These are phyloP conservation scores for Drosophila tristis DNA, from an alignment of 1,140 invertebrate genomes.

Conservation along the genomic window DNA sequence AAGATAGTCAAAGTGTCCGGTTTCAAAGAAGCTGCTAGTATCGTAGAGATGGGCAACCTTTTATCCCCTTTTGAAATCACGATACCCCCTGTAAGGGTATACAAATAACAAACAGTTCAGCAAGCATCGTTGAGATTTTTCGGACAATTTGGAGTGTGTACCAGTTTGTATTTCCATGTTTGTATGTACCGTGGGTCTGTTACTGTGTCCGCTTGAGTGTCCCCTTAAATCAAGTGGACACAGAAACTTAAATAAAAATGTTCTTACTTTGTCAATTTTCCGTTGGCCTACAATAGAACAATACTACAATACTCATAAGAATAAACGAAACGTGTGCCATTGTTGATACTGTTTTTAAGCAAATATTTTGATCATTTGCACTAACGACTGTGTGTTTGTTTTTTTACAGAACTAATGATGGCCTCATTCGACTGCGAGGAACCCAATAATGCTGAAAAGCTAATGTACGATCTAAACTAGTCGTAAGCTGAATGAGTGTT, in stretches of 20 bases:
- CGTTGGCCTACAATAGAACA: slow-evolving; percentile 22
- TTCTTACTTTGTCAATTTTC: slow-evolving; percentile 42
- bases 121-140: slow-evolving; percentile 55
- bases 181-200: slow-evolving; percentile 11
- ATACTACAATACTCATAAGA: too few relatives aligned
- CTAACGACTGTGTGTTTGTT: slow-evolving; percentile 13
- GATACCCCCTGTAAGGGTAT: too few relatives aligned
- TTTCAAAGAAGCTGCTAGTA: too few relatives aligned
- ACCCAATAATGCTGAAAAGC: slow-evolving; percentile 80
- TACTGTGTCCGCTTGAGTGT: slow-evolving; percentile 57
- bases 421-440: slow-evolving; percentile 82
- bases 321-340: neutral
- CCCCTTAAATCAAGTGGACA: slow-evolving; percentile 69
- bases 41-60: too few relatives aligned
- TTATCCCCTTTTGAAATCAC: too few relatives aligned
- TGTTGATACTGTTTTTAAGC: neutral
- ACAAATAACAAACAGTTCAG: slow-evolving; percentile 56
- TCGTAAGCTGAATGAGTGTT: neutral
- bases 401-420: slow-evolving; percentile 81
- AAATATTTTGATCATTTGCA: slow-evolving; percentile 16
- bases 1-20: too few relatives aligned
- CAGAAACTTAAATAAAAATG: slow-evolving; percentile 57
- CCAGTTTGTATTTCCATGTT: slow-evolving; percentile 17
- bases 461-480: slow-evolving; percentile 82
- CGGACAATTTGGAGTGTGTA: slow-evolving; percentile 44